Base-by-base conservation (phyloP, 2,888 invertebrate species). In the Pterobdella sp. region DNA sequence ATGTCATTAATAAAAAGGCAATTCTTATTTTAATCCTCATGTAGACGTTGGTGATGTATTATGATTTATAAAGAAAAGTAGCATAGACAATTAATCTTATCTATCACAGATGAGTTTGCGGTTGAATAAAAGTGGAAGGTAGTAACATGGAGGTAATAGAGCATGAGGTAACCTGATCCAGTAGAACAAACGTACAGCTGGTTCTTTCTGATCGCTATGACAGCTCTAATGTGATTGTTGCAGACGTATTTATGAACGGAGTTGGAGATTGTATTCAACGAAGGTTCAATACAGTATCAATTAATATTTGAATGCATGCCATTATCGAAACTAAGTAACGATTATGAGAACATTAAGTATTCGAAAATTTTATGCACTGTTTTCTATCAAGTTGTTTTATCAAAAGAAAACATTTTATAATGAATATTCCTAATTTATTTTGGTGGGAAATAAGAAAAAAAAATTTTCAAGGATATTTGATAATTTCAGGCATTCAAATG, bases 191-290 rank as follows among this genome's bases (percentile, higher is more conserved):
- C 72, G 31, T 68, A 69, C 31, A 74, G 69, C 52, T 64, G n/a
- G 14, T 68, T 42, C 7, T 60, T 56, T 4, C 36, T 35, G n/a
- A 32, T 52, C 0, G 37, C 37, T 0, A 72, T 35, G n/a, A 74
- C 69, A 29, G 68, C 49, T 29, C 74, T 60, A 10, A 74, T 69
- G 70, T 74, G 74, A 34, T 74, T 74, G 68, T 67, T 70, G 74
- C 67, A 75, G 78, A 80, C 70, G 77, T 80, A 71, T 74, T 78
- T 26, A 75, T 79, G 60, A 14, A 22, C 18, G 42, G 42, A 18
- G 7, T 42, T 42, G 42, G 42, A 14, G 42, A 18, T 18, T 7
- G n/a, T n/a, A n/a, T n/a, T n/a, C n/a, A n/a, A n/a, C n/a, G n/a
- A n/a, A n/a, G n/a, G n/a, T n/a, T n/a, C n/a, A n/a, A n/a, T n/a